These are phyloP conservation scores for Eleutherodactylus coqui DNA, from an alignment of 2,797 vertebrate species.

Conservation along the genomic window DNA sequence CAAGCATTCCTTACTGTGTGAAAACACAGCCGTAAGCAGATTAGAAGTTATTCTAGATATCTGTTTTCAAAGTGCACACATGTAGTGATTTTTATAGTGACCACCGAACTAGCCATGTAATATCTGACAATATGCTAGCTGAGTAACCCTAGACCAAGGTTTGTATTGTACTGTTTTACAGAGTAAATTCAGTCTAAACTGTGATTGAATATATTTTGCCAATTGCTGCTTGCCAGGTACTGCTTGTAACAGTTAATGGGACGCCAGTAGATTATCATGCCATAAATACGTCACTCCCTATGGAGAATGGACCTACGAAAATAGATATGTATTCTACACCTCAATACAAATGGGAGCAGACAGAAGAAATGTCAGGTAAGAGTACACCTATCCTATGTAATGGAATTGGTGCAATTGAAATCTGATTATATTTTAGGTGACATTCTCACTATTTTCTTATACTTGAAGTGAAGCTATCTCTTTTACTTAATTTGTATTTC, in stretches of 20 bases:
- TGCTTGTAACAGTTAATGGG: conserved; percentile 87
- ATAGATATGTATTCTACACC: conserved; percentile 90
- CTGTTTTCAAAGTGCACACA: neutral
- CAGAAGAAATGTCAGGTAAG: conserved; percentile 78
- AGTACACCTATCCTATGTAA: neutral
- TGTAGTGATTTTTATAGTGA: neutral
- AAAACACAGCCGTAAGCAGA: too few species aligned
- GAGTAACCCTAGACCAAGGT: neutral
- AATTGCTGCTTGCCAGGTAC: conserved; percentile 73
- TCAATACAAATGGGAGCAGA: conserved; percentile 87
- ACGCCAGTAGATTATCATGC: conserved; percentile 88
- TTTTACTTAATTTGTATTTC: too few species aligned
- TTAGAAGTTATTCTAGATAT: neutral
- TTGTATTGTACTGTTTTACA: neutral
- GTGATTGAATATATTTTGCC: neutral
- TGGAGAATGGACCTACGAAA: conserved; percentile 88
- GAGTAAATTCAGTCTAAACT: neutral
- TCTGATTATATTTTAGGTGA: neutral
- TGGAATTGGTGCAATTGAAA: neutral
- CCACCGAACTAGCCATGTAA: neutral
- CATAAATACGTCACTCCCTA: conserved; percentile 76
- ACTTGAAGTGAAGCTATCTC: too few species aligned
- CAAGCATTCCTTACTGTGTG: too few species aligned
- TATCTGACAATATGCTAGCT: neutral
- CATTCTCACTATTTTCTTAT: neutral